Base-by-base conservation (phyloP, 2,888 invertebrate genomes). In the Melangyna quadrimaculata region DNA sequence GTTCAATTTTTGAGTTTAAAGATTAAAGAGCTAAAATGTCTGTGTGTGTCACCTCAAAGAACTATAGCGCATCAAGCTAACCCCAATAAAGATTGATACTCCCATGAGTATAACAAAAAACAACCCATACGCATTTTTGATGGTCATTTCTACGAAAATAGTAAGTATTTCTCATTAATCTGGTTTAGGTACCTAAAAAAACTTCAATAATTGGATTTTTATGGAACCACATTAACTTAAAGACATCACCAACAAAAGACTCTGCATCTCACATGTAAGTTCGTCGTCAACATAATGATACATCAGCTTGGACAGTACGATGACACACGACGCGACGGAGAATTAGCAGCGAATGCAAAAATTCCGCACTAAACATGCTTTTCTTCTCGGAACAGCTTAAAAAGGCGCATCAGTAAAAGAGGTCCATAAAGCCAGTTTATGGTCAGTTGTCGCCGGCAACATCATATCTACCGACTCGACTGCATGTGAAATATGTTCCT, bases 321-420 rank as follows among this genome's bases (percentile, higher is more conserved):
- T 48, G 75, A 53, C 59, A 51, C 53, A 43, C 35, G 12, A 14
- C 12, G 29, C 10, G n/a, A 24, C 22, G 19, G 6, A 8, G 14
- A 40, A 51, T 19, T 27, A 43, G 7, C 27, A 29, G 14, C 51
- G 63, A 70, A 73, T 84, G 83, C 79, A 84, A 61, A 79, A 84
- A 63, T 71, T 75, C 59, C n/a, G 74, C 79, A 79, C 59, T 79
- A 75, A 79, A 67, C 83, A 67, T 63, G 74, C 22, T 35, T 53
- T 84, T 84, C 83, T 84, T 84, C 83, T 75, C 35, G 17, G 83
- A 84, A 81, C 27, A 71, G 45, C 67, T 22, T 17, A 35, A 37
- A 24, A 35, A 37, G 9, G 1, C 45, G 17, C 27, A 51, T 69
- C 43, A 35, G 27, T 43, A 51, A 29, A 79, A 69, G n/a, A 59